Evolutionary conservation across 2,113 vertebrate genomes (phyloP).

Genomic region (Bungarus multicinctus): DNA sequence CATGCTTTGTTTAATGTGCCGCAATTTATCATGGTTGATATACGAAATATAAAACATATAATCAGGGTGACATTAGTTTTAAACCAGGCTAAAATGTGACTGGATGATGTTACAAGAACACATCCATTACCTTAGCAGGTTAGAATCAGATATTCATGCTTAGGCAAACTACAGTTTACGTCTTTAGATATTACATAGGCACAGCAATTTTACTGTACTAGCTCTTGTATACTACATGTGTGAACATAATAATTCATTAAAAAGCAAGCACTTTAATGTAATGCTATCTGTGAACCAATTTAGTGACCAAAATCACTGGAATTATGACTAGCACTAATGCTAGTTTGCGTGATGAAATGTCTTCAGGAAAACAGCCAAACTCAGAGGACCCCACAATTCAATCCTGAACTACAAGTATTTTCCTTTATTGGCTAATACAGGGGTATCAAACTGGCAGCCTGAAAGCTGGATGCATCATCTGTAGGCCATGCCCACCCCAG

Average conservation of each 20-base stretch:
- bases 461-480: too few relatives aligned
- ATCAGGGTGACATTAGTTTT: not conserved
- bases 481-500: too few relatives aligned
- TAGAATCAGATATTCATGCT: not conserved
- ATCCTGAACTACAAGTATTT: too few relatives aligned
- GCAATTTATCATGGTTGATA: not conserved
- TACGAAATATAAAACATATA: not conserved
- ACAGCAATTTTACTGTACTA: not conserved
- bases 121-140: not conserved
- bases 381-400: too few relatives aligned
- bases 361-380: too few relatives aligned
- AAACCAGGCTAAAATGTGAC: not conserved
- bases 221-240: not conserved
- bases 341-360: too few relatives aligned
- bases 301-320: not conserved
- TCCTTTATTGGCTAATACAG: too few relatives aligned
- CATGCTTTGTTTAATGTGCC: not conserved
- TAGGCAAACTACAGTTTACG: not conserved
- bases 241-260: not conserved
- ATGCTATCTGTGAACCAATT: not conserved
- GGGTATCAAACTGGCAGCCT: too few relatives aligned
- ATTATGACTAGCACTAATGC: not conserved
- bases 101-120: not conserved
- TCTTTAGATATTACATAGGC: not conserved
- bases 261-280: not conserved